Evolutionary conservation across 2,113 vertebrate genomes (phyloP).

Genomic region (Cranoglanis bouderius): DNA sequence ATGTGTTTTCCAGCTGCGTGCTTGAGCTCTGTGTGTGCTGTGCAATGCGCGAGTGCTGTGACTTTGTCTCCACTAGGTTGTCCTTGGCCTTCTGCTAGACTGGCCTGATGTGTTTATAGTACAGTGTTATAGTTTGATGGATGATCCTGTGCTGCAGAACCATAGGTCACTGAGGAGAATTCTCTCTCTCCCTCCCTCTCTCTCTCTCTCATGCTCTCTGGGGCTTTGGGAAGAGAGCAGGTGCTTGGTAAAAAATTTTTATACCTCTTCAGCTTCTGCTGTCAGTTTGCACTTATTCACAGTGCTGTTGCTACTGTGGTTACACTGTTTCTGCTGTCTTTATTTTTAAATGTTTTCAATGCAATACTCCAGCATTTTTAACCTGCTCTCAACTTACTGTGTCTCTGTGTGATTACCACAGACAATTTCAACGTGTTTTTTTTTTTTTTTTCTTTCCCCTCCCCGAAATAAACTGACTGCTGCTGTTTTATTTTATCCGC

Average conservation of each 20-base stretch:
- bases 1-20: slow-evolving; percentile 24
- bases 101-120: slow-evolving; percentile 48
- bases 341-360: background rate
- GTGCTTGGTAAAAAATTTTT: slow-evolving; percentile 44
- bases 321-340: slow-evolving; percentile 4
- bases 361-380: background rate
- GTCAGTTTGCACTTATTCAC: slow-evolving; percentile 12
- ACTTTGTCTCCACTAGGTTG: slow-evolving; percentile 46
- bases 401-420: background rate
- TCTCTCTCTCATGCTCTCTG: slow-evolving; percentile 18
- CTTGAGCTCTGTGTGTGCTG: slow-evolving; percentile 18
- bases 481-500: background rate
- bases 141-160: slow-evolving; percentile 45
- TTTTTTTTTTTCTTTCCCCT: background rate
- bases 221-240: slow-evolving; percentile 23
- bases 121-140: slow-evolving; percentile 46
- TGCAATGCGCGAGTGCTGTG: slow-evolving; percentile 9
- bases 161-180: slow-evolving; percentile 21
- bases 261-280: slow-evolving; percentile 29
- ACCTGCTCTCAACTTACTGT: background rate
- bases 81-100: slow-evolving; percentile 50
- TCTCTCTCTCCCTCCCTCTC: background rate
- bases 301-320: background rate
- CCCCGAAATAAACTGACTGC: background rate
- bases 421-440: background rate